Evolutionary conservation across 1,140 invertebrate species (phyloP), one percentile per base, ranked within the genome.

Genomic region (Drosophila bifasciata): DNA sequence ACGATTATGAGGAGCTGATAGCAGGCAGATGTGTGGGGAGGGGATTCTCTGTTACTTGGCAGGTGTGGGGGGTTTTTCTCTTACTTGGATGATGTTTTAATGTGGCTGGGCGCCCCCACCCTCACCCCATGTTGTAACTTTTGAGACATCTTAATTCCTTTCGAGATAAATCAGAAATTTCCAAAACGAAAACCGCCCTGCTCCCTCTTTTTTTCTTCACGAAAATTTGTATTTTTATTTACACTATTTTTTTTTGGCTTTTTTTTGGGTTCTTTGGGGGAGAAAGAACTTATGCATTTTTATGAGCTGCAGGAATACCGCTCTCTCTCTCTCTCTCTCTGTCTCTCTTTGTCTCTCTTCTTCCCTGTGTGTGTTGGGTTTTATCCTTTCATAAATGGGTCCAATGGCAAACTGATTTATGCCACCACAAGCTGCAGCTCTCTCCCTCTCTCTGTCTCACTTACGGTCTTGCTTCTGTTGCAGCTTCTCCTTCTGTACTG

Each of bases 121-220:
- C n/a, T n/a, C n/a, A n/a, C n/a, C n/a, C n/a, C n/a, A n/a, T n/a
- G 45, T 52, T 51, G 67, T 49, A 88, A 88, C 84, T 88, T 88
- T 88, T 83, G 83, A 88, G 83, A 88, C 83, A 79, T 88, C 83
- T 88, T 88, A 88, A 83, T 88, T 79, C 78, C 83, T 63, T 79
- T 76, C 71, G 66, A 88, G 78, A 88, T 88, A 88, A 88, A 88
- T 88, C 78, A 79, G 58, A 83, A 81, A 66, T 71, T 55, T 51
- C 23, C 8, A 25, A 45, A 9, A 50, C 41, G 53, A 52, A 36
- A 36, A 36, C 9, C 32, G 25, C 53, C 52, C 68, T 36, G 45
- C 13, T 40, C 39, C 61, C 43, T 48, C 9, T 59, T 32, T 44
- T 25, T 25, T 45, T 25, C 40, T 56, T n/a, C 15, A 45, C 39